Base-by-base conservation (phyloP, 2,888 invertebrate genomes). In the Tetranychus truncatus region DNA sequence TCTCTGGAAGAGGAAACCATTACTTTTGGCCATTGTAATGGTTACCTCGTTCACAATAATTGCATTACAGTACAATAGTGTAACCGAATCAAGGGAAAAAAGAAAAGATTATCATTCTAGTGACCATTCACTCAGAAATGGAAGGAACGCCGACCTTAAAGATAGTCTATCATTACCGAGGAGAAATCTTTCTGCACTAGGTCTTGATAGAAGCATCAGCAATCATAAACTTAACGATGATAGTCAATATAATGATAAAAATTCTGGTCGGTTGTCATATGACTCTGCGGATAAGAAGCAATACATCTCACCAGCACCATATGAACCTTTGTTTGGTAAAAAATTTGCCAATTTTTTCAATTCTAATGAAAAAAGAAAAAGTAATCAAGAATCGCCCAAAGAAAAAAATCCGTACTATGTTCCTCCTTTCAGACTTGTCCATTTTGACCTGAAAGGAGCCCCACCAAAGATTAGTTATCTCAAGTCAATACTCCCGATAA, bases 391-490 rank as follows among this genome's bases (percentile, higher is more conserved):
- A 66, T 66, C 66, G 5, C 18, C 20, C 4, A 20, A 18, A 1
- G 44, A 34, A 18, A 34, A 21, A 34, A 24, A 71, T 24, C 55
- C 9, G 18, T 34, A 71, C 15, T 76, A 72, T 65, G 46, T 81
- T 6, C 80, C 80, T 6, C 79, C 80, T n/a, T 78, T 78, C 24
- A 73, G 79, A 15, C 20, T 78, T 1, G 78, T 79, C 1, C 79
- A 79, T 72, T 77, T 79, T 18, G 79, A 79, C 75, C 74, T 79
- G 46, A 79, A 79, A 75, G 79, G 79, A 15, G 79, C 78, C 11
- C 78, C 79, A 6, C 78, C 78, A 11, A 78, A 78, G 72, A 74
- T 78, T 21, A 55, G 73, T 3, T 79, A 73, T 69, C 77, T 76
- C 45, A 77, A 77, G 66, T 24, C 76, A 1, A 76, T 79, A 18